Evolutionary conservation across 1,140 invertebrate genomes (phyloP).

Genomic region (Zaprionus inermis): DNA sequence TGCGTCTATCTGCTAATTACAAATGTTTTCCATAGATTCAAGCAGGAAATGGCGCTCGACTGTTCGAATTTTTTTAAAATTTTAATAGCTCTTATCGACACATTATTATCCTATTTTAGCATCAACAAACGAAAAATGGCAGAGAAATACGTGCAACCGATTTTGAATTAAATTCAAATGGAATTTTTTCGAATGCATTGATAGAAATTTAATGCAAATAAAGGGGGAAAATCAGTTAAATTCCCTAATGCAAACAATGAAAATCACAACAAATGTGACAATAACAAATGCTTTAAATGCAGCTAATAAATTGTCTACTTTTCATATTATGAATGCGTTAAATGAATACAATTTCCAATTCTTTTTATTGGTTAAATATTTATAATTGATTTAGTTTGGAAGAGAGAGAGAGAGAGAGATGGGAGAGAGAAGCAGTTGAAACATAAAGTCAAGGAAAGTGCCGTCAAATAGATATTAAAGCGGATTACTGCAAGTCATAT

Average conservation of each 20-base stretch:
- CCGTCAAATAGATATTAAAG: too few species aligned
- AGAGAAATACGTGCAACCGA: not conserved
- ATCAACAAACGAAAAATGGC: not conserved
- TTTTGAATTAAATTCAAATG: not conserved
- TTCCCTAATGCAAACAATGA: not conserved
- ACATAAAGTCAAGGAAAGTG: too few species aligned
- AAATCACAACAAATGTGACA: not conserved
- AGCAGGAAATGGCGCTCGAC: too few species aligned
- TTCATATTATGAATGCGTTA: not conserved
- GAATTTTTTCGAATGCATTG: not conserved
- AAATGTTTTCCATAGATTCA: too few species aligned
- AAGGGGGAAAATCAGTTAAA: not conserved
- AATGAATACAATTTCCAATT: not conserved
- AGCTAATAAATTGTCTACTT: not conserved
- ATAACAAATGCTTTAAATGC: not conserved
- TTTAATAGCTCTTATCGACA: not conserved
- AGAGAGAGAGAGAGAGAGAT: not conserved
- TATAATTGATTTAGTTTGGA: not conserved
- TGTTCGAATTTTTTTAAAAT: not conserved
- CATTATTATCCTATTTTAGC: not conserved
- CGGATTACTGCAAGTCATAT: too few species aligned
- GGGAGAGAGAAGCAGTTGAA: too few species aligned
- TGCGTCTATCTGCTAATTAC: too few species aligned
- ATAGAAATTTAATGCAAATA: not conserved
- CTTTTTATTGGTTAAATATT: not conserved